phyloP scores from a whole-genome alignment of 2,113 vertebrate species.

The Spilogale gracilis region DNA sequence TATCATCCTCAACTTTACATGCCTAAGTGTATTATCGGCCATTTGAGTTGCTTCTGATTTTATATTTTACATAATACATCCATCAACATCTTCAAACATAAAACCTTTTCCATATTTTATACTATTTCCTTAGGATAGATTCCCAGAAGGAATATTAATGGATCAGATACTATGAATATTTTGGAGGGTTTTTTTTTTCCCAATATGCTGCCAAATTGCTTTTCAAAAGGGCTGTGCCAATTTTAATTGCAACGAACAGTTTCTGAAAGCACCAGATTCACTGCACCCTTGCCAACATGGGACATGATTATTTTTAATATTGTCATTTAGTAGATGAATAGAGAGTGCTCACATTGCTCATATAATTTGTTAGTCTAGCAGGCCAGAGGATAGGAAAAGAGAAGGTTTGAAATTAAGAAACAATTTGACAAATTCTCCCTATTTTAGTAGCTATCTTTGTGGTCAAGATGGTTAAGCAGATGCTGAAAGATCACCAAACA shows the following conservation, averaged over 20 bases:
- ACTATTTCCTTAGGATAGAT: slow-evolving; percentile 58
- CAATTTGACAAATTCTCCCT: slow-evolving; percentile 5
- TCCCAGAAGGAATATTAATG: slow-evolving; percentile 65
- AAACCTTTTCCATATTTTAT: slow-evolving; percentile 41
- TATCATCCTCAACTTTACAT: background rate
- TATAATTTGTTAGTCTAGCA: slow-evolving; percentile 54
- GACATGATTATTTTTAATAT: slow-evolving; percentile 71
- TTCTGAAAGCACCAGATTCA: slow-evolving; percentile 55
- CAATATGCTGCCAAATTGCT: slow-evolving; percentile 62
- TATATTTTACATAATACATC: slow-evolving; percentile 21
- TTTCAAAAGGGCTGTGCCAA: slow-evolving; percentile 51
- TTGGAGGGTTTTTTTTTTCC: background rate
- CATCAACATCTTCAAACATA: slow-evolving; percentile 43
- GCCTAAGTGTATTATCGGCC: background rate
- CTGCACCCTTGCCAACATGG: slow-evolving; percentile 51
- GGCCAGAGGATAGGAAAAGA: background rate
- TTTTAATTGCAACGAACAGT: slow-evolving; percentile 57
- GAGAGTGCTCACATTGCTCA: slow-evolving; percentile 12
- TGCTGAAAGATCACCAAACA: background rate
- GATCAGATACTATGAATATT: slow-evolving; percentile 39
- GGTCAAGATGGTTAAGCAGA: background rate
- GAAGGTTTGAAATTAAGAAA: slow-evolving; percentile 46
- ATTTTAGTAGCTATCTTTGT: background rate
- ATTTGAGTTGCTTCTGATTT: slow-evolving; percentile 21
- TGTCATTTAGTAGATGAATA: slow-evolving; percentile 63